Conservation (phyloP, 2,888 invertebrate genomes). For the Drosophila subquinaria region DNA sequence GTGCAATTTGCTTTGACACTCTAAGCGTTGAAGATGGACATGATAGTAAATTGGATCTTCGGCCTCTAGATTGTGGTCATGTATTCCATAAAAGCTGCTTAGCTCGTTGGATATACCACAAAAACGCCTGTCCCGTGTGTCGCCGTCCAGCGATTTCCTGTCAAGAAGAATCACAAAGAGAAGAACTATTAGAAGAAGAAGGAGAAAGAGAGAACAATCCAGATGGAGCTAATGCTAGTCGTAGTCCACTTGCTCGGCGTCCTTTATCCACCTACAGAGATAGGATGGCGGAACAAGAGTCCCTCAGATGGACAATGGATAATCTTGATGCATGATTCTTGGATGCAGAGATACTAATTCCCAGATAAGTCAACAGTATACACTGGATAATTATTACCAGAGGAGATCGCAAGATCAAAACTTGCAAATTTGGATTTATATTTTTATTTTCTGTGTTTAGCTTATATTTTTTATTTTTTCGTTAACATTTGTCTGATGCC, state of each 20-base stretch:
- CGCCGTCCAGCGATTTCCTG: conserved; percentile 5
- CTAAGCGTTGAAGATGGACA: conserved; percentile 1
- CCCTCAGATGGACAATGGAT: neutral
- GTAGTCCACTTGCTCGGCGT: conserved; percentile 19
- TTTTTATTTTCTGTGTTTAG: neutral
- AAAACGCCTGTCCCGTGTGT: conserved; percentile 33
- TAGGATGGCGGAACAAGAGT: conserved; percentile 1
- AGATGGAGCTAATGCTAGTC: neutral
- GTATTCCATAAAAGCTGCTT: conserved; percentile 35
- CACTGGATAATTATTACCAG: neutral
- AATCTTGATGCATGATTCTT: neutral
- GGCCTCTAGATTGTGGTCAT: conserved; percentile 29
- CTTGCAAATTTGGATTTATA: neutral
- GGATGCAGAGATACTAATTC: too few relatives aligned
- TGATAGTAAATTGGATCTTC: neutral
- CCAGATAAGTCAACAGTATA: too few relatives aligned
- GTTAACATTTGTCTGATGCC: neutral
- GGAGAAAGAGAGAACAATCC: neutral
- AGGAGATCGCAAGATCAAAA: neutral
- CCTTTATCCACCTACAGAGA: conserved; percentile 30
- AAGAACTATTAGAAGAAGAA: neutral
- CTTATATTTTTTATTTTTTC: conserved; percentile 21
- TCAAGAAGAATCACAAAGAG: neutral
- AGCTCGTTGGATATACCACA: conserved; percentile 26
- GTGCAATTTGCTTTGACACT: conserved; percentile 35